Evolutionary conservation across 2,888 invertebrate genomes (phyloP), one percentile per base, ranked within the genome.

Genomic region (Pediacus dermestoides): DNA sequence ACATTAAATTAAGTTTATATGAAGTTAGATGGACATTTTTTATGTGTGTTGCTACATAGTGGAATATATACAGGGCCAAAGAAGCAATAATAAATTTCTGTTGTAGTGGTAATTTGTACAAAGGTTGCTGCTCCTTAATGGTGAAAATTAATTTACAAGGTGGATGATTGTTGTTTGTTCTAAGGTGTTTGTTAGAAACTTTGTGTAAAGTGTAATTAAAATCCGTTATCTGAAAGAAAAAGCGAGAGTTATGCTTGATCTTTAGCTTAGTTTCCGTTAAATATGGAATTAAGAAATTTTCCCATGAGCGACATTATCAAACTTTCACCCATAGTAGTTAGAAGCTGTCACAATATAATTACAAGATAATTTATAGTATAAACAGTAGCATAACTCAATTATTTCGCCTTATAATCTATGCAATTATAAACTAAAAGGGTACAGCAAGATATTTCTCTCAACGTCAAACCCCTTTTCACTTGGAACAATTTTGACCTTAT

Each of bases 341-440:
- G 45, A 33, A 45, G 41, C 45, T 47, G 47, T 47, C 44, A 44
- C 42, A 47, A 47, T 44, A 47, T 47, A 47, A 47, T 47, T 47
- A 47, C 39, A 47, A 44, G 42, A 43, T 48, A 45, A 48, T 48
- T 48, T 43, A 46, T 43, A 43, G 45, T 39, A 45, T 48, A 48
- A 48, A 46, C 43, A 48, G 22, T 38, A 34, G 16, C 34, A 42
- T 45, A 45, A 48, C 39, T 48, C 41, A 45, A 48, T 45, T 45
- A 48, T 46, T 43, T 46, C 42, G 37, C 41, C 39, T 38, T 34
- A 42, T 48, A 45, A 45, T 48, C 48, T 43, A 47, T 47, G 47
- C 44, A 47, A 47, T 47, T 47, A 44, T 46, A 40, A 37, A 38
- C 34, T 34, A 32, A 39, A 23, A 42, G 30, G 39, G 34, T 35